Percentiles rank a stretch among this genome's conserved stretches.
Evolutionary conservation across 1,140 invertebrate genomes (phyloP).

Genomic region (Pararge aegeria): DNA sequence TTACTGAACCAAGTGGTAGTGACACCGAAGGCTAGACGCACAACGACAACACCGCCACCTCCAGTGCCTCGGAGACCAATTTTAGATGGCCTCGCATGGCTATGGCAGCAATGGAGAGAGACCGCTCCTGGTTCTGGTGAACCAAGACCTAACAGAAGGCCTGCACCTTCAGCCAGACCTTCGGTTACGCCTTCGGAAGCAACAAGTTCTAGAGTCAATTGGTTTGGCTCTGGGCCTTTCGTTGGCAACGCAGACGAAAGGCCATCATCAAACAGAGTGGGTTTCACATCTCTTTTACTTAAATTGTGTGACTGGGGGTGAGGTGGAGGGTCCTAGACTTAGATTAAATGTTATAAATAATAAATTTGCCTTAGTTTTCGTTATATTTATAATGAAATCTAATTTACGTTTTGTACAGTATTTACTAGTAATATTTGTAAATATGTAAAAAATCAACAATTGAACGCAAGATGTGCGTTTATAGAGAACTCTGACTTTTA

Average conservation of each 20-base stretch:
- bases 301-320: slow-evolving; percentile 70
- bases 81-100: slow-evolving; percentile 74
- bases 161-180: slow-evolving; percentile 39
- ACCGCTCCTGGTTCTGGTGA: slow-evolving; percentile 55
- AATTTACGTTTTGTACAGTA: slow-evolving; percentile 29
- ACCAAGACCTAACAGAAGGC: slow-evolving; percentile 43
- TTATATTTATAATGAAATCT: slow-evolving; percentile 30
- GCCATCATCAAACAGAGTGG: slow-evolving; percentile 64
- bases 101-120: slow-evolving; percentile 79
- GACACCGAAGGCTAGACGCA: slow-evolving; percentile 70
- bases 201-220: slow-evolving; percentile 65
- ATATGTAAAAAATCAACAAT: slow-evolving; percentile 23
- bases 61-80: slow-evolving; percentile 69
- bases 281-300: slow-evolving; percentile 70
- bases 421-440: slow-evolving; percentile 32
- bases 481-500: background rate
- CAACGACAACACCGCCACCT: slow-evolving; percentile 58
- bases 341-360: slow-evolving; percentile 50
- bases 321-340: slow-evolving; percentile 55
- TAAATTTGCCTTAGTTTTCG: slow-evolving; percentile 3
- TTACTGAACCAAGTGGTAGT: slow-evolving; percentile 80
- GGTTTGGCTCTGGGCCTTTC: slow-evolving; percentile 77
- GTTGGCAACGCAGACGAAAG: slow-evolving; percentile 71
- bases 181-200: slow-evolving; percentile 46
- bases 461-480: background rate